Evolutionary conservation across 2,797 vertebrate genomes (phyloP).

Genomic region (Tarsius wallacei): DNA sequence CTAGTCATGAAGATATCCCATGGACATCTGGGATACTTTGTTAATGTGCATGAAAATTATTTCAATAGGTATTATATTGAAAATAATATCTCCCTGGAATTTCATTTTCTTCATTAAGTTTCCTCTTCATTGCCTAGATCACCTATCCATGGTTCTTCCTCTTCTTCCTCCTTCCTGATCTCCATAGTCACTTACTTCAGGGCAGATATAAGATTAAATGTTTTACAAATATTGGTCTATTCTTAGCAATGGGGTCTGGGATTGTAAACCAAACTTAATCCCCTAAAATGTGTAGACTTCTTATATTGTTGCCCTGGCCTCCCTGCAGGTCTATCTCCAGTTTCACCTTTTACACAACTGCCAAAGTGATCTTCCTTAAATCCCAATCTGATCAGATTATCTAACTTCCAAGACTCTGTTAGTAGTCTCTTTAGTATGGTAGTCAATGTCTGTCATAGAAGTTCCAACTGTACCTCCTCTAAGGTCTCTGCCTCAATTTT

Average conservation of each 20-base stretch:
- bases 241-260: neutral
- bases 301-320: neutral
- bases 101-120: slow-evolving; percentile 26
- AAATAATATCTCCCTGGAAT: slow-evolving; percentile 40
- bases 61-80: slow-evolving; percentile 30
- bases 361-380: slow-evolving; percentile 35
- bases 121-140: slow-evolving; percentile 23
- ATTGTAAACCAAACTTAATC: slow-evolving; percentile 51
- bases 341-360: neutral
- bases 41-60: neutral
- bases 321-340: neutral
- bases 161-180: neutral
- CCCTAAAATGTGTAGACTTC: neutral
- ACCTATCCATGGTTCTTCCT: slow-evolving; percentile 1
- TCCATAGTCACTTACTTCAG: neutral
- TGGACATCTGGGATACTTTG: neutral
- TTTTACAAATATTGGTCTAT: slow-evolving; percentile 20
- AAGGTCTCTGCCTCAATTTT: slow-evolving; percentile 25
- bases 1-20: neutral
- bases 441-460: slow-evolving; percentile 1
- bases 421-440: neutral
- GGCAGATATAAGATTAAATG: neutral
- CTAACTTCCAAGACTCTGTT: neutral
- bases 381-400: neutral
- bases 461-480: neutral